These are phyloP conservation scores for Microtus montanus DNA, from an alignment of 2,113 vertebrate genomes.

Conservation along the genomic window DNA sequence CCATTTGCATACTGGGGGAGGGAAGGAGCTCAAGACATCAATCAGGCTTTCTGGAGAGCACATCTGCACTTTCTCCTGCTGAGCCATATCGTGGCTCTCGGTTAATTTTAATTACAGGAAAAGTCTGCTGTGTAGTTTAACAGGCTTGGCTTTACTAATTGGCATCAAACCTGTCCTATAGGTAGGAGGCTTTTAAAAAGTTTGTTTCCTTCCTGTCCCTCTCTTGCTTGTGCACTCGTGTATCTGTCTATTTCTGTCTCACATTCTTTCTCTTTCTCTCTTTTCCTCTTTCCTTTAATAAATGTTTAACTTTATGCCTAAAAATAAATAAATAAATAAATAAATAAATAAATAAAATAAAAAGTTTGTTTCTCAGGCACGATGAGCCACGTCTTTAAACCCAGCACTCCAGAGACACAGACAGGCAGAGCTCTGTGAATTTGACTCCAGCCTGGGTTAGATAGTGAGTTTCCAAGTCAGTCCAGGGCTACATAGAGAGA, in stretches of 20 bases:
- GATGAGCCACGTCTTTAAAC: not conserved
- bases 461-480: no score
- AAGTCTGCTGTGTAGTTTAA: not conserved
- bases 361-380: not conserved
- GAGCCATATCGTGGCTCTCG: no score
- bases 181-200: not conserved
- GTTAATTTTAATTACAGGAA: not conserved
- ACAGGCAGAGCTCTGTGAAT: not conserved
- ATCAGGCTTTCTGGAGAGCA: not conserved
- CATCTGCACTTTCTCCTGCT: not conserved
- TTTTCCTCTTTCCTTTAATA: no score
- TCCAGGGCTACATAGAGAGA: not conserved
- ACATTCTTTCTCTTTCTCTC: no score
- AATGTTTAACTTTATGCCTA: no score
- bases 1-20: not conserved
- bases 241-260: no score
- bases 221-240: no score
- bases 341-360: no score
- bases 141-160: not conserved
- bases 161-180: not conserved
- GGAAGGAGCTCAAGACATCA: not conserved
- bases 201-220: no score
- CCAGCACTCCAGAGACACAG: not conserved
- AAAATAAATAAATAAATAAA: no score
- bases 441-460: not conserved